Evolutionary conservation across 1,140 invertebrate genomes (phyloP).

Genomic region (Platyura marginata): DNA sequence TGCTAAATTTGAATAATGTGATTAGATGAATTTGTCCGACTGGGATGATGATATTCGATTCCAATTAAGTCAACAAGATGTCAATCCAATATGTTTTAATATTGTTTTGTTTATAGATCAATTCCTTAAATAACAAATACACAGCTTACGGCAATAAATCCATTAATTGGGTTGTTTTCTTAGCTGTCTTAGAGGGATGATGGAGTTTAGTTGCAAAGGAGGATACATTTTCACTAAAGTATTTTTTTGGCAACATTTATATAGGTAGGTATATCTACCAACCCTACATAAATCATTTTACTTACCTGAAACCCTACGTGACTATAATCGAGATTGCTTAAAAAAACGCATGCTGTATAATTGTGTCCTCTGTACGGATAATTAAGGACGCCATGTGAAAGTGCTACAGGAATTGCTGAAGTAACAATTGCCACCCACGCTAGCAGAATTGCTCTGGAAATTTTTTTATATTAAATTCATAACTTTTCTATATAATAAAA

Average conservation of each 20-base stretch:
- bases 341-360: slow-evolving; percentile 44
- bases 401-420: slow-evolving; percentile 52
- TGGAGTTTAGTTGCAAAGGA: not conserved
- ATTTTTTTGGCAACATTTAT: not conserved
- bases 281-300: not conserved
- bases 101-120: no score
- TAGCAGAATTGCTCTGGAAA: slow-evolving; percentile 47
- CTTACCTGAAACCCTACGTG: slow-evolving; percentile 45
- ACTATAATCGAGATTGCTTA: slow-evolving; percentile 44
- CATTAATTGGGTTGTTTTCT: no score
- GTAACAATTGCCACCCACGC: slow-evolving; percentile 67
- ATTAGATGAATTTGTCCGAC: no score
- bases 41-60: no score
- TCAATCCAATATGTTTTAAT: no score
- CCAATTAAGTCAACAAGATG: no score
- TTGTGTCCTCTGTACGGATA: slow-evolving; percentile 38
- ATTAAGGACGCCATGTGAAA: slow-evolving; percentile 59
- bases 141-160: no score
- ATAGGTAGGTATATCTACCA: not conserved
- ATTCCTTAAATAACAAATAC: no score
- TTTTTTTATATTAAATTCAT: no score
- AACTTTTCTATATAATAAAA: no score
- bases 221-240: not conserved
- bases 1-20: no score
- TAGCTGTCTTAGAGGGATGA: not conserved